phyloP scores from a whole-genome alignment of 92 coral and sea anemone genomes.

The Siderastrea siderea region DNA sequence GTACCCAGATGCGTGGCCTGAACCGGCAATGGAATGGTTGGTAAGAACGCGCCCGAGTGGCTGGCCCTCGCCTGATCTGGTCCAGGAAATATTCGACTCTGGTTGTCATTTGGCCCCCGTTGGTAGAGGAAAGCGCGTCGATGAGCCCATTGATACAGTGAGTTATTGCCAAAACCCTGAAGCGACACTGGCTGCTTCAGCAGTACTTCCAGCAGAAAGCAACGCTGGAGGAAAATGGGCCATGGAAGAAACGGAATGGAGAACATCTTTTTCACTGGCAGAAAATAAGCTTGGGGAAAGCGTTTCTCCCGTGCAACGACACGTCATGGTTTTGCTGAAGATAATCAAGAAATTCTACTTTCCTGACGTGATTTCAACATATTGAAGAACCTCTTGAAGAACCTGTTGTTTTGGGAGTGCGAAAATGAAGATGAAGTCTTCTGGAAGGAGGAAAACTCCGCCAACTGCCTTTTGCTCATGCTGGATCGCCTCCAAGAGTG shows the following conservation, averaged over 20 bases:
- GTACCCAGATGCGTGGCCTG: conserved; percentile 87
- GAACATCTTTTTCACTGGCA: conserved; percentile 83
- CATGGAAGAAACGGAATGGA: conserved; percentile 89
- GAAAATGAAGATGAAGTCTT: conserved; percentile 63
- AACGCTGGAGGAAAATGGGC: neutral
- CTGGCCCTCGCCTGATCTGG: conserved; percentile 87
- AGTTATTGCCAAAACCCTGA: conserved; percentile 51
- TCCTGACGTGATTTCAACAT: conserved; percentile 77
- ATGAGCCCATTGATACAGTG: conserved; percentile 60
- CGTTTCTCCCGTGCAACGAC: conserved; percentile 83
- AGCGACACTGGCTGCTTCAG: conserved; percentile 9
- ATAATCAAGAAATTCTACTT: conserved; percentile 77
- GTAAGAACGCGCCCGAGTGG: conserved; percentile 75
- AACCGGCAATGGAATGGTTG: conserved; percentile 89
- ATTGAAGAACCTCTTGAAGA: conserved; percentile 77
- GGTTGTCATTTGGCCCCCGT: conserved; percentile 90
- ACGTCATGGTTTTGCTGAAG: conserved; percentile 76
- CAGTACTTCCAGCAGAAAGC: neutral
- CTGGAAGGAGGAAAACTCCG: conserved; percentile 84
- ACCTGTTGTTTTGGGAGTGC: conserved; percentile 85
- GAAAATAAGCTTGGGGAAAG: conserved; percentile 88
- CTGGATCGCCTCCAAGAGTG: conserved; percentile 85
- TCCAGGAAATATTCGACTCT: conserved; percentile 80
- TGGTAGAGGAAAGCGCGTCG: conserved; percentile 77
- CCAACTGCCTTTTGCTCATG: conserved; percentile 67